phyloP scores from a whole-genome alignment of 2,113 vertebrate species.

The Tachuris rubrigastra region DNA sequence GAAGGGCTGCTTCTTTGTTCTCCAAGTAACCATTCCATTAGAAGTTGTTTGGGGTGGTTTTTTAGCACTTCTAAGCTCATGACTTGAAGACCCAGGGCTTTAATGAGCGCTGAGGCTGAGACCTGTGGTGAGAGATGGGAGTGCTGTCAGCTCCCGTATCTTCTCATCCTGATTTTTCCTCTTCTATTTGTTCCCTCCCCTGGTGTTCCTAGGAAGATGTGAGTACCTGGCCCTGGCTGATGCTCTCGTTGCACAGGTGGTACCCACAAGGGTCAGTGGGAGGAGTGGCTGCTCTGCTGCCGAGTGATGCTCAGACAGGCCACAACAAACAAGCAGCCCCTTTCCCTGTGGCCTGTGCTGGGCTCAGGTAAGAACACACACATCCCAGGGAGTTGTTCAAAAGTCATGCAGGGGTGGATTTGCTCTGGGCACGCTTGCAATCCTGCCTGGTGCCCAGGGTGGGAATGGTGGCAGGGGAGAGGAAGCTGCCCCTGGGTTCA shows the following conservation, averaged over 20 bases:
- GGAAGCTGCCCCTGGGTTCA: accelerated
- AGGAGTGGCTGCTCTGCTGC: not conserved
- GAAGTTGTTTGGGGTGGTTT: not conserved
- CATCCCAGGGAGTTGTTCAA: accelerated
- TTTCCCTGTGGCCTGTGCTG: not conserved
- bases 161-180: not conserved
- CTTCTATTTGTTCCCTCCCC: not conserved
- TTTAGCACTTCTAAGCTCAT: not conserved
- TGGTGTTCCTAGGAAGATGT: accelerated
- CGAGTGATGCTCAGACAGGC: not conserved
- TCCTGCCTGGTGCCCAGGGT: accelerated
- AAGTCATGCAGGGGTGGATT: not conserved
- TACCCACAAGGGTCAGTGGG: accelerated
- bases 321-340: not conserved
- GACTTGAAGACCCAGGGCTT: not conserved
- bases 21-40: not conserved
- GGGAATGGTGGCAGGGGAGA: accelerated
- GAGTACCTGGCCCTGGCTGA: not conserved
- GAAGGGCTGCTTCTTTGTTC: not conserved
- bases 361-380: accelerated
- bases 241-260: not conserved
- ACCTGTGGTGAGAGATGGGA: not conserved
- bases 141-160: not conserved
- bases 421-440: accelerated
- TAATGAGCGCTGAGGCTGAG: not conserved